These are phyloP conservation scores for Byasa hedistus DNA, from an alignment of 2,888 invertebrate genomes.

Conservation along the genomic window DNA sequence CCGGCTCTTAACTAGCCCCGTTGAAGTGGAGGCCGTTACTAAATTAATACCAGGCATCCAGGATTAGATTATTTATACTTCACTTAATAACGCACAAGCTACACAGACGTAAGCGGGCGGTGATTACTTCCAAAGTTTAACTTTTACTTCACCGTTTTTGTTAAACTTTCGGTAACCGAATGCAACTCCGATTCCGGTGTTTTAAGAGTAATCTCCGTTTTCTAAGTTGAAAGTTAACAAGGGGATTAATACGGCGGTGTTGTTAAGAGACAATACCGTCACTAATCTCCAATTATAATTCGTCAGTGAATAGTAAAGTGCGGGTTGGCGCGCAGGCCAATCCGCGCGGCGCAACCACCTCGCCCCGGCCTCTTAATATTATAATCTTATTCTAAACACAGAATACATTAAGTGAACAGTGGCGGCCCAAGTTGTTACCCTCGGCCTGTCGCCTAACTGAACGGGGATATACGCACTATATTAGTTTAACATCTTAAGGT, in stretches of 20 bases:
- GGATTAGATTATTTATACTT: constrained; percentile 12
- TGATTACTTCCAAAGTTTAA: too few species aligned
- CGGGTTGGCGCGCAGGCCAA: constrained; percentile 46
- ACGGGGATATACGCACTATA: constrained; percentile 28
- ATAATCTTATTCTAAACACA: constrained; percentile 77
- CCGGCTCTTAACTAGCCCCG: constrained; percentile 21
- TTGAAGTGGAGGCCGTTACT: constrained; percentile 13
- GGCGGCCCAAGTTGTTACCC: constrained; percentile 46
- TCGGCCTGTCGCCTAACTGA: constrained; percentile 36
- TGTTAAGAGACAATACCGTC: constrained; percentile 26
- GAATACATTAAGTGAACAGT: constrained; percentile 67
- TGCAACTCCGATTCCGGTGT: too few species aligned
- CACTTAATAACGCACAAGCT: constrained; percentile 7
- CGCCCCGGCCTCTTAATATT: constrained; percentile 67
- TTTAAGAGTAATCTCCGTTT: background rate
- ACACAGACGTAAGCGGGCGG: too few species aligned
- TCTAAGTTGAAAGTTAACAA: constrained; percentile 14
- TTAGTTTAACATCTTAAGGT: constrained; percentile 21
- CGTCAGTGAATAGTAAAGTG: constrained; percentile 48
- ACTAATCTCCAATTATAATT: constrained; percentile 71
- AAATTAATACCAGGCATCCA: constrained; percentile 2
- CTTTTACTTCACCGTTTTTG: too few species aligned
- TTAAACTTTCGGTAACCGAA: too few species aligned
- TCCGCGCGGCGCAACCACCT: constrained; percentile 40
- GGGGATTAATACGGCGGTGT: constrained; percentile 33